Base-by-base conservation (phyloP, 92 coral and sea anemone species). In the Actinostola sp. region DNA sequence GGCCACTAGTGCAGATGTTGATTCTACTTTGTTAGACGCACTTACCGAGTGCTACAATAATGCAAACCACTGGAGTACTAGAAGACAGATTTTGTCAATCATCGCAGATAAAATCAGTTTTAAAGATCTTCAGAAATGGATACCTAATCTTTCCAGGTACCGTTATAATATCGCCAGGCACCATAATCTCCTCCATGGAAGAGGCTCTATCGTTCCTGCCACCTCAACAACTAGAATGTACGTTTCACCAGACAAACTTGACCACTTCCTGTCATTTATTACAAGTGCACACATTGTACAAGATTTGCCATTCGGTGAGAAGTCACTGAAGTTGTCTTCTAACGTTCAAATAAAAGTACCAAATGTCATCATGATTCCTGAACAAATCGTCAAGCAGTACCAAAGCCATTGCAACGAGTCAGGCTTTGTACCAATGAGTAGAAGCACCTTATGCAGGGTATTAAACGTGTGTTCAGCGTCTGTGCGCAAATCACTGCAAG, bases 41-140 rank as follows among this genome's bases (percentile, higher is more conserved):
- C 79, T 84, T 15, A 38, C 52, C 24, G 84, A 84, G 59, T 72
- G 84, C 55, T 78, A 71, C 60, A 67, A 66, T 67, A 78, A 78
- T 57, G 76, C 89, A 38, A 66, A 42, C 52, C 84, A 84, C 48
- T 72, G 84, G 84, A 78, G 84, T 32, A 78, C 84, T 63, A 20
- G 89, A 26, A 52, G 89, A 69, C 59, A 82, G 64, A 61, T 82
- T 35, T 75, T 82, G 79, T 77, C 79, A 36, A 64, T 83, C n/a
- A 66, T 84, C 60, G 84, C 80, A 1, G 80, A 84, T 64, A 77
- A 84, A 55, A 34, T 84, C 70, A 63, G 57, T 63, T 72, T 70
- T 38, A 54, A 70, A 74, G 76, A 71, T 27, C 49, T 84, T 27
- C 66, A 77, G 32, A 54, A 44, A 16, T 57, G 84, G 80, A 84